A percentile compares a stretch with the other conserved stretches of the same genome.
These are phyloP conservation scores for Melanostoma scalare DNA, from an alignment of 2,888 invertebrate species.

Conservation along the genomic window DNA sequence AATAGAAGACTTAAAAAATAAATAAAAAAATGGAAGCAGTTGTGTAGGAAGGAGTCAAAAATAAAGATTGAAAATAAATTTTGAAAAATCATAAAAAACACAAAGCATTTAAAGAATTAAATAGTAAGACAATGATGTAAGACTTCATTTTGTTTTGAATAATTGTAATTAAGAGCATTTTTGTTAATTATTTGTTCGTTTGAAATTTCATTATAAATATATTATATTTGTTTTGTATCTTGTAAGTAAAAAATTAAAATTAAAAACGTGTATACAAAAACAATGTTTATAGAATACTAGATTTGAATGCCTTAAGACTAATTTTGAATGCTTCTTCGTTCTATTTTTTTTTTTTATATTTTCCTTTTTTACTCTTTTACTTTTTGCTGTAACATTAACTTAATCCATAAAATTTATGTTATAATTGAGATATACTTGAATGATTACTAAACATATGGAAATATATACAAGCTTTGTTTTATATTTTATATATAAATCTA, in stretches of 20 bases:
- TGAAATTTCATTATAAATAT: constrained; percentile 36
- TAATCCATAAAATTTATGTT: constrained; percentile 51
- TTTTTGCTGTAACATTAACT: constrained; percentile 46
- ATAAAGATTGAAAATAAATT: no score
- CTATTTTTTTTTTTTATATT: constrained; percentile 3
- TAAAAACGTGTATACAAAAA: constrained; percentile 6
- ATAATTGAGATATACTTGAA: constrained; percentile 64
- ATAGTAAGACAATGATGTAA: no score
- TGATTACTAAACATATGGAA: constrained; percentile 63
- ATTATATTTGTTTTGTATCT: constrained; percentile 49
- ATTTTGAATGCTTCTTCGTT: constrained; percentile 24
- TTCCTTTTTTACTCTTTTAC: not conserved
- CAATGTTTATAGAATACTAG: constrained; percentile 23
- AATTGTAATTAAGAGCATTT: constrained; percentile 13
- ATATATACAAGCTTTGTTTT: constrained; percentile 56
- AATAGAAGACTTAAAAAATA: no score
- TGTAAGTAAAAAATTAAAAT: constrained; percentile 25
- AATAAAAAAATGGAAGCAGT: no score
- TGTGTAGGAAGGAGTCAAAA: no score
- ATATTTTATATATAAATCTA: constrained; percentile 47
- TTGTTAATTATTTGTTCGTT: constrained; percentile 14
- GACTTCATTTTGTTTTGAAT: constrained; percentile 9
- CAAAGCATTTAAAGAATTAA: no score
- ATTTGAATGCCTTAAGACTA: constrained; percentile 47
- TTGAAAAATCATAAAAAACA: no score